These are phyloP conservation scores for Melanostoma mellinum DNA, from an alignment of 2,888 invertebrate genomes.

Conservation along the genomic window DNA sequence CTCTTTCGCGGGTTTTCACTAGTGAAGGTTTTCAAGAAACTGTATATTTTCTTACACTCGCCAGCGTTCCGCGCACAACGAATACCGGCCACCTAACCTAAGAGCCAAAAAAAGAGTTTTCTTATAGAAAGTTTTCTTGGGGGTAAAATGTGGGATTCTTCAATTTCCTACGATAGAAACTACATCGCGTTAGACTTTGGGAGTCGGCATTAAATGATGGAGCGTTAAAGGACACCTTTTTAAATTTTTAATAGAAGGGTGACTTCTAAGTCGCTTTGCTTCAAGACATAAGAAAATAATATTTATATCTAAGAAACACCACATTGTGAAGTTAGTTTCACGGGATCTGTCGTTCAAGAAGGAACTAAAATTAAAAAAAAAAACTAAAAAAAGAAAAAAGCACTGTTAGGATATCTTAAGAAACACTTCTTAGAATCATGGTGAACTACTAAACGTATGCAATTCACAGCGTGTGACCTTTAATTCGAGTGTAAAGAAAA, in stretches of 20 bases:
- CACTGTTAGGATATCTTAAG: no score
- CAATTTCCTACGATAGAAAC: slow-evolving; percentile 31
- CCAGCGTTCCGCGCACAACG: no score
- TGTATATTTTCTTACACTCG: no score
- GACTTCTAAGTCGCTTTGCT: slow-evolving; percentile 56
- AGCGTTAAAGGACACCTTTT: slow-evolving; percentile 61
- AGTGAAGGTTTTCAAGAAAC: no score
- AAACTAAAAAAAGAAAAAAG: slow-evolving; percentile 11
- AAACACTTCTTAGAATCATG: no score
- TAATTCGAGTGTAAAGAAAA: no score
- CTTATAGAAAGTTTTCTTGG: slow-evolving; percentile 27
- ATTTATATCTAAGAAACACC: slow-evolving; percentile 80
- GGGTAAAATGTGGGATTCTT: slow-evolving; percentile 45
- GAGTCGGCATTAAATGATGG: slow-evolving; percentile 62
- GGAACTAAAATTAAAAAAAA: slow-evolving; percentile 62
- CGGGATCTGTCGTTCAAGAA: slow-evolving; percentile 79
- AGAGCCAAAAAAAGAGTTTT: slow-evolving; percentile 11
- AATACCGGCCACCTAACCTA: not conserved
- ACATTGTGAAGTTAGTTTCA: slow-evolving; percentile 80
- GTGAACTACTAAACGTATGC: no score
- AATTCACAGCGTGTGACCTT: no score
- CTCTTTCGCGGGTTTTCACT: no score
- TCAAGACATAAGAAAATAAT: slow-evolving; percentile 76
- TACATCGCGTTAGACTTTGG: slow-evolving; percentile 36
- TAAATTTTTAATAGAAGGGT: slow-evolving; percentile 43